Base-by-base conservation (phyloP, 2,113 vertebrate genomes). In the Atractosteus spatula region DNA sequence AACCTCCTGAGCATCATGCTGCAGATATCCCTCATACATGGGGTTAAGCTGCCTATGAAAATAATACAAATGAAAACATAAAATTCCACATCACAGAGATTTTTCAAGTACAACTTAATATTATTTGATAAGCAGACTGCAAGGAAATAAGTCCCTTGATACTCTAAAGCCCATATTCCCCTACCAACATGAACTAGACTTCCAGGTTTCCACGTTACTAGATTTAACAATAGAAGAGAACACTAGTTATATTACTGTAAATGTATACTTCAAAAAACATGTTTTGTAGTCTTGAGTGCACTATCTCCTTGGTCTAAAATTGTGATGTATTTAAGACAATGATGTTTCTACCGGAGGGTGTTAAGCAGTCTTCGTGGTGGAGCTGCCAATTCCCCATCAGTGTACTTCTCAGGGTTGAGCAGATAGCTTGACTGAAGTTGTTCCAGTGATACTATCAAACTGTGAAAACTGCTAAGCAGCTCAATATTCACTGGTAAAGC, bases 1-100 rank as follows among this genome's bases (percentile, higher is more conserved):
- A 61, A 98, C 97, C 75, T 99, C 97, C 84, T 99, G 97, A 66
- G 97, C 97, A 67, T 99, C 97, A 5, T 99, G 97, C 81, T 99
- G 97, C 72, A 99, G 88, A 83, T 96, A 97, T 45, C 97, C 97
- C 80, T 99, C 96, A 16, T 99, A 99, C 97, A 99, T 99, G 12
- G 97, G 96, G 85, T 99, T 99, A 75, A 99, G 92, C 79, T 95
- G 95, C 88, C 97, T 99, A 83, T 4, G 72, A 47, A 74, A 11
- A 51, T 42, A 75, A 74, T 10, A 72, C 16, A 11, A 42, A 5
- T 51, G 47, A 68, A 62, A 68, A 6, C 3, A 47, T 12, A 41
- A 43, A 67, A 42, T 29, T 61, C 14, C 57, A 10, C 61, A 63
- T 8, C 51, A 16, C 11, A 70, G 17, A 3, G 29, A 51, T 51